These are phyloP conservation scores for Lasiurus borealis DNA, from an alignment of 2,113 vertebrate species.

Conservation along the genomic window DNA sequence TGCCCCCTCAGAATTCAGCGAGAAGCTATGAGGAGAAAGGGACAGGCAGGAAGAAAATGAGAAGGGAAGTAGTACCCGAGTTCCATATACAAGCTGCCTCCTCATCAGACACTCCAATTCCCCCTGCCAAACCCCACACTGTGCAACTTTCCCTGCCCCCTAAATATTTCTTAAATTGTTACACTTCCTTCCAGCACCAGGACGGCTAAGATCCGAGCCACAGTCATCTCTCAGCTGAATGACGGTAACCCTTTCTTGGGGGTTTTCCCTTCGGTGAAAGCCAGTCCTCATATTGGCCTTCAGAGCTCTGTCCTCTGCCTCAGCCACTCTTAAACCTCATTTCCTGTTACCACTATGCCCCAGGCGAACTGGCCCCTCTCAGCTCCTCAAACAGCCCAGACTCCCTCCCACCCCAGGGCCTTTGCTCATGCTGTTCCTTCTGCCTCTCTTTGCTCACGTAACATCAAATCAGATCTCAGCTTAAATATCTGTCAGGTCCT, in stretches of 20 bases:
- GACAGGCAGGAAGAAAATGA: not conserved
- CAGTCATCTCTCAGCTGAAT: not conserved
- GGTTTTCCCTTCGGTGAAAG: not conserved
- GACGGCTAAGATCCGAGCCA: not conserved
- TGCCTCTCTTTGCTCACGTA: not conserved
- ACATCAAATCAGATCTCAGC: not conserved
- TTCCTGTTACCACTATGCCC: not conserved
- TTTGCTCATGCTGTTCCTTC: not conserved
- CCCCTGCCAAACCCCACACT: fast-evolving
- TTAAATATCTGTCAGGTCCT: not conserved
- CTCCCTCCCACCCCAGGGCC: not conserved
- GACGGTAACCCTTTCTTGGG: not conserved
- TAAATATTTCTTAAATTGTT: not conserved
- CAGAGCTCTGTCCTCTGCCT: not conserved
- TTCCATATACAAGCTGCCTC: not conserved
- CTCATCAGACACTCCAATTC: fast-evolving
- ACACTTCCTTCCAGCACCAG: not conserved
- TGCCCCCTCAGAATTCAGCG: slow-evolving; percentile 85
- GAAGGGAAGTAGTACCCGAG: not conserved
- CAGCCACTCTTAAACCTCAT: not conserved
- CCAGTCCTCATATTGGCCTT: not conserved
- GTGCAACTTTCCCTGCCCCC: fast-evolving
- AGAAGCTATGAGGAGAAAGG: slow-evolving; percentile 80
- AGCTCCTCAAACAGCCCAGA: not conserved
- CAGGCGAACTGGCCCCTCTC: not conserved